Percentiles rank a stretch among this genome's conserved stretches.
phyloP scores from a whole-genome alignment of 1,140 invertebrate species.

The Pogonus chalceus region DNA sequence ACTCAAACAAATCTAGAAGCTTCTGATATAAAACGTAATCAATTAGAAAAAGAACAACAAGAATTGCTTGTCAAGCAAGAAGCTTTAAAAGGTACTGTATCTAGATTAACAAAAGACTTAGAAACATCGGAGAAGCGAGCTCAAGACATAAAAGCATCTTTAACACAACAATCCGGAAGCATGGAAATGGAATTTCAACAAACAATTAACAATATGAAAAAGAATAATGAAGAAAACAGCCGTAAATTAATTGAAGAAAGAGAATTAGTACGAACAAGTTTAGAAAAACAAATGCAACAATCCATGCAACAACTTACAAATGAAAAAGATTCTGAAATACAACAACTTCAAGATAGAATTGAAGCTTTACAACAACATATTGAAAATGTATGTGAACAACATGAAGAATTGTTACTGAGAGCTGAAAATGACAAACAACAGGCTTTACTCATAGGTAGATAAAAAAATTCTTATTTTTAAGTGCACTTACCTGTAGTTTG shows the following conservation, averaged over 20 bases:
- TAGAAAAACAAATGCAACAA: slow-evolving; percentile 66
- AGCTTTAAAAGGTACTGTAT: slow-evolving; percentile 57
- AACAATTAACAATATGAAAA: slow-evolving; percentile 57
- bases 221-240: slow-evolving; percentile 58
- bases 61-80: slow-evolving; percentile 67
- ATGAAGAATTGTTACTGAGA: slow-evolving; percentile 69
- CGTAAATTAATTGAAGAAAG: slow-evolving; percentile 70
- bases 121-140: slow-evolving; percentile 62
- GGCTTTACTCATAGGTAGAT: slow-evolving; percentile 64
- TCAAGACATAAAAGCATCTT: slow-evolving; percentile 58
- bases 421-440: slow-evolving; percentile 85
- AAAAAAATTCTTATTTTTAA: background rate
- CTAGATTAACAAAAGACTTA: slow-evolving; percentile 60
- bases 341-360: slow-evolving; percentile 58
- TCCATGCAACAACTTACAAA: slow-evolving; percentile 55
- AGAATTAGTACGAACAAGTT: slow-evolving; percentile 54
- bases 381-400: slow-evolving; percentile 68
- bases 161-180: slow-evolving; percentile 58
- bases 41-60: slow-evolving; percentile 65
- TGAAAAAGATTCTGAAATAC: slow-evolving; percentile 67
- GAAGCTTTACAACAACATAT: slow-evolving; percentile 62
- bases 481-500: background rate
- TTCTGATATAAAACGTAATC: slow-evolving; percentile 54
- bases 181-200: slow-evolving; percentile 70
- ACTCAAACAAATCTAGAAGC: slow-evolving; percentile 67